Conservation (phyloP, 2,113 vertebrate genomes). For the Neopipo cinnamomea region DNA sequence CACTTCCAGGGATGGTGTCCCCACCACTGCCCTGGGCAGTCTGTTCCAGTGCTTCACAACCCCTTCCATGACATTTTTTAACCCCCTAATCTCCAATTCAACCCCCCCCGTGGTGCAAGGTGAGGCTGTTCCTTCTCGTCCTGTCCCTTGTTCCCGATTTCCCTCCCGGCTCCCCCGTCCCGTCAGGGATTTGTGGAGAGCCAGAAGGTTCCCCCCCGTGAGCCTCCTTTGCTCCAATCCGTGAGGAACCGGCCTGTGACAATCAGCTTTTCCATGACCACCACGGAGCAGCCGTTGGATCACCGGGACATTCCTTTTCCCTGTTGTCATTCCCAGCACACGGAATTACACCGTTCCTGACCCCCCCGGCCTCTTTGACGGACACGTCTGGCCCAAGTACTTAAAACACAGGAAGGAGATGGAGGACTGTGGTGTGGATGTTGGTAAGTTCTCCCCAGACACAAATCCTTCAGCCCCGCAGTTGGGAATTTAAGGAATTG, state of each 20-base stretch:
- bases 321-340: not conserved
- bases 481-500: not conserved
- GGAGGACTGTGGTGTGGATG: constrained; percentile 79
- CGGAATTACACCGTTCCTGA: constrained; percentile 84
- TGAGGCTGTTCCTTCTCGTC: not conserved
- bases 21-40: not conserved
- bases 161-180: not conserved
- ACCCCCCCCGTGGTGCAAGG: not conserved
- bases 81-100: not conserved
- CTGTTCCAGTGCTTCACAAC: not conserved
- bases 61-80: accelerated
- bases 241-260: not conserved
- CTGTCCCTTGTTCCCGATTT: not conserved
- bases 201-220: not conserved
- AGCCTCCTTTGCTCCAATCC: not conserved
- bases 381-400: constrained; percentile 97
- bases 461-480: not conserved
- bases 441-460: constrained; percentile 73
- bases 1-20: not conserved
- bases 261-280: not conserved
- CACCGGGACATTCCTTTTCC: not conserved
- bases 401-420: constrained; percentile 86
- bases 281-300: not conserved
- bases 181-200: not conserved
- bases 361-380: constrained; percentile 89